Evolutionary conservation across 2,797 vertebrate species (phyloP).

Genomic region (Adelosebastes latens): DNA sequence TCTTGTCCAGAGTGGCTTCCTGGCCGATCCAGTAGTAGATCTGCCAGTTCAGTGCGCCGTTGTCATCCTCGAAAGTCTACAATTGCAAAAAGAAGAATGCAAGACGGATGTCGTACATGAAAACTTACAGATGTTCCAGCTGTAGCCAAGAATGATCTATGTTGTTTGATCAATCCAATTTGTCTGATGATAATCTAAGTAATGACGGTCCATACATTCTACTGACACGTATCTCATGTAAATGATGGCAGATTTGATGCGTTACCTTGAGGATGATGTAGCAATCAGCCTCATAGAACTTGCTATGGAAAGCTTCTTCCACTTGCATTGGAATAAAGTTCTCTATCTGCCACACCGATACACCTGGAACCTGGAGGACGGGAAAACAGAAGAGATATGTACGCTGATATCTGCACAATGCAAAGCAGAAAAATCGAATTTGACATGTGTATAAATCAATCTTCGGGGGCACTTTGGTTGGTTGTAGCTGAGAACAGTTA

Average conservation of each 20-base stretch:
- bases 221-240: not conserved
- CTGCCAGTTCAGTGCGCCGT: constrained; percentile 90
- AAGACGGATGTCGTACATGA: too few species aligned
- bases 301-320: constrained; percentile 92
- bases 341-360: constrained; percentile 95
- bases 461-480: not conserved
- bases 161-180: not conserved
- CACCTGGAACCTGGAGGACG: constrained; percentile 85
- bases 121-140: not conserved
- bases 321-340: constrained; percentile 92
- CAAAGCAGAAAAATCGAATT: not conserved
- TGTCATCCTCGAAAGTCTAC: constrained; percentile 94
- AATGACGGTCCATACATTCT: not conserved
- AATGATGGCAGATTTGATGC: not conserved
- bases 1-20: constrained; percentile 95
- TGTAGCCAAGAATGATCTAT: not conserved
- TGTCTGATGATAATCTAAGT: not conserved
- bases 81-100: not conserved
- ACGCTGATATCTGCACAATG: not conserved
- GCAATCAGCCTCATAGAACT: constrained; percentile 97
- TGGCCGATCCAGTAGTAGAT: constrained; percentile 99
- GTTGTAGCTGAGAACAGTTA: not conserved
- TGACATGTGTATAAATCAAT: not conserved
- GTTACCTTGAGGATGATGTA: constrained; percentile 95
- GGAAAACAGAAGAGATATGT: not conserved